Percentiles rank a stretch among this genome's conserved stretches.
phyloP scores from a whole-genome alignment of 2,113 vertebrate genomes.

The Pitta sordida region DNA sequence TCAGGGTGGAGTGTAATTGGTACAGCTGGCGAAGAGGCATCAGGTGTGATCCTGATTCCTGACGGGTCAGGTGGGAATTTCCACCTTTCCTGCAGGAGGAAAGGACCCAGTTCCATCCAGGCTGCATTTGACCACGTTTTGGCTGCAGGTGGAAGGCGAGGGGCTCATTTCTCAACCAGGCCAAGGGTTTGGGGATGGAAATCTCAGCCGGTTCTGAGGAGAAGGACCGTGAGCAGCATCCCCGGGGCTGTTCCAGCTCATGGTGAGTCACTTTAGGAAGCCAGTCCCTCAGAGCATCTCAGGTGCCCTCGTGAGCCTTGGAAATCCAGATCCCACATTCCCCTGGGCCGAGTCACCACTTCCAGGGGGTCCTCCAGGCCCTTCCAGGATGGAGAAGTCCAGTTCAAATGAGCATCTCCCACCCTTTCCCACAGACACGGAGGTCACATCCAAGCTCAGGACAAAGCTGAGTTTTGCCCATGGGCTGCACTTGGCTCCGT shows the following conservation, averaged over 20 bases:
- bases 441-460: neutral
- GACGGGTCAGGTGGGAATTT: neutral
- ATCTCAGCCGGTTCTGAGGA: neutral
- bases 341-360: neutral
- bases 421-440: no score
- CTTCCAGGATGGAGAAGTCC: neutral
- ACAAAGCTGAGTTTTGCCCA: neutral
- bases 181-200: fast-evolving
- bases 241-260: neutral
- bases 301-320: neutral
- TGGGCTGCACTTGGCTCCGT: fast-evolving
- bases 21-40: neutral
- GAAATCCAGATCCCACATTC: neutral
- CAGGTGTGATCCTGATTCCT: neutral
- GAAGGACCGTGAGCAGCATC: no score
- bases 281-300: neutral
- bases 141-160: fast-evolving
- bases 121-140: neutral
- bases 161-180: neutral
- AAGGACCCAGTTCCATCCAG: neutral
- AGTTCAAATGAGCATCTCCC: neutral
- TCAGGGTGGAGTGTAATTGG: slow-evolving; percentile 25
- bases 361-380: neutral
- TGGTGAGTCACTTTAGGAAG: neutral
- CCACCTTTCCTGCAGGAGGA: neutral